phyloP scores from a whole-genome alignment of 2,113 vertebrate genomes.

The Sarotherodon lohbergeri region DNA sequence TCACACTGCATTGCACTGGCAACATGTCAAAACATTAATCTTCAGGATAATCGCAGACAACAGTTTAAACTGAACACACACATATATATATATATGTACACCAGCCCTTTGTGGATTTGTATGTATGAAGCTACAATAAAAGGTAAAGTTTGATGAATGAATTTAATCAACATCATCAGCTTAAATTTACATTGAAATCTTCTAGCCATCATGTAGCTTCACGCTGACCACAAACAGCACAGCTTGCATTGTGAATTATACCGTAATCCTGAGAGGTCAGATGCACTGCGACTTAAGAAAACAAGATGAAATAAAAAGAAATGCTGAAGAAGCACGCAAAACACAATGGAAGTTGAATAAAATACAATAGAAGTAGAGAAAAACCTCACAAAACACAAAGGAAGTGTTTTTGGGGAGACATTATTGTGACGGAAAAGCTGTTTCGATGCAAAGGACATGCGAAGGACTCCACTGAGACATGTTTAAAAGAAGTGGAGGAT shows the following conservation, averaged over 20 bases:
- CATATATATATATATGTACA: not conserved
- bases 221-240: not conserved
- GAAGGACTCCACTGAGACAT: not conserved
- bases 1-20: not conserved
- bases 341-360: not conserved
- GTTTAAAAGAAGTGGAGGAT: not conserved
- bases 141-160: not conserved
- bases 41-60: not conserved
- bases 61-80: not conserved
- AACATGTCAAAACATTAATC: not conserved
- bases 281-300: not conserved
- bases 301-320: not conserved
- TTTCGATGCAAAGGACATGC: fast-evolving
- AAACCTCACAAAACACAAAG: not conserved
- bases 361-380: not conserved
- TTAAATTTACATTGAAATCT: not conserved
- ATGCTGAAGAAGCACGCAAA: fast-evolving
- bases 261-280: not conserved
- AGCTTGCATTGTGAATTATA: not conserved
- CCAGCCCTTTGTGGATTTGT: not conserved
- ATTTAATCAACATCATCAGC: not conserved
- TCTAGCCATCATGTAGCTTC: not conserved
- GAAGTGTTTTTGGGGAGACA: not conserved
- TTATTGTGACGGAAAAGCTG: fast-evolving
- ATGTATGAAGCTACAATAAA: not conserved